A percentile compares a stretch with the other conserved stretches of the same genome.
These are phyloP conservation scores for Crocallis elinguaria DNA, from an alignment of 2,888 invertebrate species.

Conservation along the genomic window DNA sequence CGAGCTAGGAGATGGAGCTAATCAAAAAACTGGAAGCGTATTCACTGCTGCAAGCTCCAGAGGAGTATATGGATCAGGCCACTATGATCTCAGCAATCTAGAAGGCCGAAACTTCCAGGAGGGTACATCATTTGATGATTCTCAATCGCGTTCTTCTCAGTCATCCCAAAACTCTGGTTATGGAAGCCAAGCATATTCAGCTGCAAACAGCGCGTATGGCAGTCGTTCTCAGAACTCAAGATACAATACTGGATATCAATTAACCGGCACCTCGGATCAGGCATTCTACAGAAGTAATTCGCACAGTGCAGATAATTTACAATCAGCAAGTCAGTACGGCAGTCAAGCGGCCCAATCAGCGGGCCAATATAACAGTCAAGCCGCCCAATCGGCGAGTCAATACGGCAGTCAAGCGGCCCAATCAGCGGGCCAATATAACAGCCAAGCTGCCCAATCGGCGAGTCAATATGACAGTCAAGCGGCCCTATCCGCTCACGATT, in stretches of 20 bases:
- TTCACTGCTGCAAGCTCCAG: conserved; percentile 74
- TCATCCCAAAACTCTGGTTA: conserved; percentile 32
- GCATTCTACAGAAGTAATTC: conserved; percentile 46
- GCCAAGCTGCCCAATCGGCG: too few species aligned
- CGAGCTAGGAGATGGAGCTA: conserved; percentile 72
- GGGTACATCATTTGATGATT: conserved; percentile 45
- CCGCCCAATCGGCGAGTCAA: too few species aligned
- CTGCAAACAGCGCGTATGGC: conserved; percentile 38
- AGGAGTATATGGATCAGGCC: conserved; percentile 71
- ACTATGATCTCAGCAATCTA: conserved; percentile 67
- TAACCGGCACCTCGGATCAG: conserved; percentile 39
- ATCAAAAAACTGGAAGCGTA: conserved; percentile 67
- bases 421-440: conserved; percentile 44
- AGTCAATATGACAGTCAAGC: conserved; percentile 38
- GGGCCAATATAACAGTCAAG: too few species aligned
- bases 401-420: too few species aligned
- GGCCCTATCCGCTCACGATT: conserved; percentile 43
- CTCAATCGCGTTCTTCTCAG: conserved; percentile 52
- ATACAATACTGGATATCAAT: conserved; percentile 46
- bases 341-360: too few species aligned
- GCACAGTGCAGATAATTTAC: conserved; percentile 48
- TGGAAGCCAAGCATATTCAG: conserved; percentile 26
- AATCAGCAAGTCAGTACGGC: too few species aligned
- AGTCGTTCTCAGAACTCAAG: conserved; percentile 50
- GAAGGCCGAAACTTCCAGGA: conserved; percentile 75